Evolutionary conservation across 2,113 vertebrate species (phyloP).

Genomic region (Apteryx owenii): DNA sequence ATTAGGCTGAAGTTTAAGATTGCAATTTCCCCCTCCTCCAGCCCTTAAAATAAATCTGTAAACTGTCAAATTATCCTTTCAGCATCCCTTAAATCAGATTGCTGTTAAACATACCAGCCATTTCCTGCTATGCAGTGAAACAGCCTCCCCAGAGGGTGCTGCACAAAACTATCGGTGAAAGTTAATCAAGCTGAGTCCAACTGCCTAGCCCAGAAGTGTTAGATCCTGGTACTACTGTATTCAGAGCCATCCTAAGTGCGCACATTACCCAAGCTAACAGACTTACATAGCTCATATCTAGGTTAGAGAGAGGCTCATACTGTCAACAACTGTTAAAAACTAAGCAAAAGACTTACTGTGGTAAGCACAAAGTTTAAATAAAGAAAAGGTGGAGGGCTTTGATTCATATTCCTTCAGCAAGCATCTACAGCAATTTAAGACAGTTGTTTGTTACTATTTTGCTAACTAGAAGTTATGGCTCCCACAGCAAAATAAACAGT

Average conservation of each 20-base stretch:
- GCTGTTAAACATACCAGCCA: background rate
- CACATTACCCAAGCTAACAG: background rate
- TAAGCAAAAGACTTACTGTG: background rate
- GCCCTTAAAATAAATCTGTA: background rate
- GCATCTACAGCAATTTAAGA: background rate
- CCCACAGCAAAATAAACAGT: background rate
- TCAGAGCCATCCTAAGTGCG: accelerated
- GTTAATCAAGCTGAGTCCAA: background rate
- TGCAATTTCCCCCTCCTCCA: background rate
- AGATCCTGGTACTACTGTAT: background rate
- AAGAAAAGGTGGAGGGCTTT: background rate
- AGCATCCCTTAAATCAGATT: background rate
- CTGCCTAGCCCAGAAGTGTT: background rate
- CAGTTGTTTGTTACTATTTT: background rate
- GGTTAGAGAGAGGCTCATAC: background rate
- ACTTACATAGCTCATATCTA: background rate
- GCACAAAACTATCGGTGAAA: background rate
- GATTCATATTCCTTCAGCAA: background rate
- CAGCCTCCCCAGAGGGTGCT: background rate
- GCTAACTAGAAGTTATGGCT: background rate
- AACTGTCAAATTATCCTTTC: background rate
- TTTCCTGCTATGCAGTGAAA: background rate
- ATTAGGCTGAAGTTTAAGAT: background rate
- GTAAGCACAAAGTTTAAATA: background rate
- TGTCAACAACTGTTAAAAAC: background rate